Conservation (phyloP, 2,797 vertebrate species). For the Vireo griseus region DNA sequence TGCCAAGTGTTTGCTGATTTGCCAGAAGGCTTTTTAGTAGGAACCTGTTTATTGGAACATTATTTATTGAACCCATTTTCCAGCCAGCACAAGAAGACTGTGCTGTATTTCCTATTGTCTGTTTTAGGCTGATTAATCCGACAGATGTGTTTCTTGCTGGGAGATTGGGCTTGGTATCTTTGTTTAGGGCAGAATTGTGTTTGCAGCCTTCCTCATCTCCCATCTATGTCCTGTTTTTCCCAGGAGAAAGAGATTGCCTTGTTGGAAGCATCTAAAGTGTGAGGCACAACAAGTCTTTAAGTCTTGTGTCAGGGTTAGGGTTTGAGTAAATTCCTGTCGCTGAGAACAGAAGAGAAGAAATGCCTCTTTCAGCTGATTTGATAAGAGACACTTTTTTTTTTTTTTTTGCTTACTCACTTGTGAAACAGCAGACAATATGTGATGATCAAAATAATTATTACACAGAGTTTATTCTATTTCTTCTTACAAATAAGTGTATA, state of each 20-base stretch:
- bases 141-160: background rate
- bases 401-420: background rate
- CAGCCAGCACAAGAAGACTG: background rate
- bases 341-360: background rate
- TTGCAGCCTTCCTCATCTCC: background rate
- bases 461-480: background rate
- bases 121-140: background rate
- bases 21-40: background rate
- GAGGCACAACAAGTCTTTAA: fast-evolving
- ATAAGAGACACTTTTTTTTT: background rate
- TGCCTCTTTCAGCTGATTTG: background rate
- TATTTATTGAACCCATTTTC: background rate
- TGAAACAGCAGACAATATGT: background rate
- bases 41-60: background rate
- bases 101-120: background rate
- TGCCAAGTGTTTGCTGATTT: background rate
- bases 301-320: background rate
- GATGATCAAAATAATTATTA: background rate
- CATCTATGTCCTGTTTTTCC: background rate
- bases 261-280: background rate
- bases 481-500: background rate
- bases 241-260: background rate
- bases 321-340: background rate
- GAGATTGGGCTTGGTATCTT: background rate
- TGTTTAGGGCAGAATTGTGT: background rate